A percentile compares a stretch with the other conserved stretches of the same genome.
Conservation (phyloP, 2,797 vertebrate genomes). For the Oryzias sinensis region DNA sequence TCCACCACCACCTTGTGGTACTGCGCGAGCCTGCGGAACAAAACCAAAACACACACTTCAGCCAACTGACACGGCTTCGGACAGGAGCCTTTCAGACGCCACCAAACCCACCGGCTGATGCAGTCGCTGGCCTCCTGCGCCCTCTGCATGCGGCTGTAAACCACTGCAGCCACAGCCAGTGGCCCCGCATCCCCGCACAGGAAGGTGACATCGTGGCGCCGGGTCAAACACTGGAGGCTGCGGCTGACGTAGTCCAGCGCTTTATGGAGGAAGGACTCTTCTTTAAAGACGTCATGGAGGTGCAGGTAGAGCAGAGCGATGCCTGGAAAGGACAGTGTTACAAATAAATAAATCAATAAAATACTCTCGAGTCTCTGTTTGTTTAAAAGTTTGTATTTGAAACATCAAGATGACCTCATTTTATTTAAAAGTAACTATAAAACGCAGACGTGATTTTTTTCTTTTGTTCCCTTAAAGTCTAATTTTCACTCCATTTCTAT, state of each 20-base stretch:
- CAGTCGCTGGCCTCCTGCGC: slow-evolving; percentile 86
- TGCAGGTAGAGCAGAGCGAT: slow-evolving; percentile 93
- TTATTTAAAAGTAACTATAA: no score
- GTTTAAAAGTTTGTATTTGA: no score
- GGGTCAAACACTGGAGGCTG: slow-evolving; percentile 84
- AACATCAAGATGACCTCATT: no score
- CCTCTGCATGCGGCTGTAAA: slow-evolving; percentile 84
- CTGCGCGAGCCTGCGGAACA: slow-evolving; percentile 82
- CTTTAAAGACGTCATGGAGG: slow-evolving; percentile 84
- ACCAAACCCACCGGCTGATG: slow-evolving; percentile 80
- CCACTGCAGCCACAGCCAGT: slow-evolving; percentile 86
- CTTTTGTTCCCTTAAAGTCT: no score
- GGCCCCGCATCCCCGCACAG: slow-evolving; percentile 92
- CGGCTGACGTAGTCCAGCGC: slow-evolving; percentile 83
- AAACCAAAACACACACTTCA: no score
- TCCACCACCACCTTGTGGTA: slow-evolving; percentile 77
- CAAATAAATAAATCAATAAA: no score
- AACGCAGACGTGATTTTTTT: no score
- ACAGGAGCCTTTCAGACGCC: background rate
- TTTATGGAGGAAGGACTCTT: slow-evolving; percentile 82
- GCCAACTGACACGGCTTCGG: background rate
- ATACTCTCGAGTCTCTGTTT: no score
- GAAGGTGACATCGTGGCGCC: slow-evolving; percentile 87
- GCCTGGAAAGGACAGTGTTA: slow-evolving; percentile 69
- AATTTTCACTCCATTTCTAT: no score